These are phyloP conservation scores for Sceliomorpha sp. DNA, from an alignment of 2,888 invertebrate species.

Conservation along the genomic window DNA sequence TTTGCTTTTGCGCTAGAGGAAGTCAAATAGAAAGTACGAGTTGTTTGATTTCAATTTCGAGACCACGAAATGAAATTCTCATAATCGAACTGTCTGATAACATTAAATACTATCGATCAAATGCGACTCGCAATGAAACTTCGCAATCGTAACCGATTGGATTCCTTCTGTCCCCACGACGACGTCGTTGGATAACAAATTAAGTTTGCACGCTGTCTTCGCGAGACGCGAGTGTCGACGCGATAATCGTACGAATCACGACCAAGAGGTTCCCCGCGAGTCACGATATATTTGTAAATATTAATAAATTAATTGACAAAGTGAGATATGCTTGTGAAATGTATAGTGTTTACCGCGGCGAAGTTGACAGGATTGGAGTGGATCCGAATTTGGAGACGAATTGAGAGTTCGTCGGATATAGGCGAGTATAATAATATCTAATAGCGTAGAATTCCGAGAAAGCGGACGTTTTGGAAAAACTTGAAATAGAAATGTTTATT, in stretches of 20 bases:
- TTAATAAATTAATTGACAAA: conserved; percentile 3
- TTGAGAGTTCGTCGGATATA: too few species aligned
- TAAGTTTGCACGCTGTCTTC: neutral
- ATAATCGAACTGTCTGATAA: conserved; percentile 62
- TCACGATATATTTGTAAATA: conserved; percentile 5
- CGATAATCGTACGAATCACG: neutral
- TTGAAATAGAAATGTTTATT: too few species aligned
- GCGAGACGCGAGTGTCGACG: neutral
- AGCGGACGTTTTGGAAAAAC: too few species aligned
- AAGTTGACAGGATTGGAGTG: neutral
- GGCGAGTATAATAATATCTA: too few species aligned
- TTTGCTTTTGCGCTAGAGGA: too few species aligned
- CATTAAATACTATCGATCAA: conserved; percentile 72
- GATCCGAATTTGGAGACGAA: too few species aligned
- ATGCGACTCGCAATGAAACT: conserved; percentile 64
- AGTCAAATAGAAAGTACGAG: too few species aligned
- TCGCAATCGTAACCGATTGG: conserved; percentile 8
- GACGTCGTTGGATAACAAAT: neutral
- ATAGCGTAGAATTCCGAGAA: too few species aligned
- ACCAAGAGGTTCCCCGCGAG: conserved; percentile 1
- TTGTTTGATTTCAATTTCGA: neutral
- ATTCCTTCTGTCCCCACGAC: neutral
- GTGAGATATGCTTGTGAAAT: conserved; percentile 23
- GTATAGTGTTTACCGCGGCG: conserved; percentile 24
- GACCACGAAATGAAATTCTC: neutral